Evolutionary conservation across 2,888 invertebrate genomes (phyloP), one percentile per base, ranked within the genome.

Genomic region (Hirudinaria manillensis): DNA sequence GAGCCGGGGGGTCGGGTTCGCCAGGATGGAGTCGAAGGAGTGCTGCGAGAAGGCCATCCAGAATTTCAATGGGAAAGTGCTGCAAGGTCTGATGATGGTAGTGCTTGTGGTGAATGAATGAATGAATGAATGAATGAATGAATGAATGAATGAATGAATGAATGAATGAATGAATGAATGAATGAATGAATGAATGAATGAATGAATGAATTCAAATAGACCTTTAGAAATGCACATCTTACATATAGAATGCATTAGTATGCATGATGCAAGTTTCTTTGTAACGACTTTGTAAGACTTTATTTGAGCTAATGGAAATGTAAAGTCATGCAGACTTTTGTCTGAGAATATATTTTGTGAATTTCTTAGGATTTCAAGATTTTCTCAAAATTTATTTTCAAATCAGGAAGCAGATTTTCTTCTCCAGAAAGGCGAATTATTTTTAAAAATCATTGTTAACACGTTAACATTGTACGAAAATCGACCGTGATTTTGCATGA

Each of bases 1-100:
- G 77, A 92, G 92, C 83, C 91, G 92, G 83, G 97, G 90, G 53
- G 90, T 91, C 77, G 90, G 90, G 78, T 91, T 91, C 83, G 90
- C 89, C 73, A 87, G 89, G 86, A 96, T 98, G 96, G 97, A 98
- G 86, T 93, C 93, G 76, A 93, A 93, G 84, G 96, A 97, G 86
- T 94, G 94, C 84, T 97, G 97, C 88, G 95, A 97, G 87, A 92
- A 93, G 85, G 94, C 96, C 81, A 97, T 97, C 82, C 89, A 91
- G 87, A 90, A 92, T 87, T 94, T 95, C 85, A 95, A 97, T 86
- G 93, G 93, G 76, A 92, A 91, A 85, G 89, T 91, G 81, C 89
- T 97, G 83, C 90, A 91, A 81, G 77, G 78, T 78, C 7, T 67
- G 74, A n/a, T 53, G 3, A 7, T 10, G 13, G 45, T 53, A n/a